phyloP scores from a whole-genome alignment of 2,888 invertebrate genomes.

The Noctua pronuba region DNA sequence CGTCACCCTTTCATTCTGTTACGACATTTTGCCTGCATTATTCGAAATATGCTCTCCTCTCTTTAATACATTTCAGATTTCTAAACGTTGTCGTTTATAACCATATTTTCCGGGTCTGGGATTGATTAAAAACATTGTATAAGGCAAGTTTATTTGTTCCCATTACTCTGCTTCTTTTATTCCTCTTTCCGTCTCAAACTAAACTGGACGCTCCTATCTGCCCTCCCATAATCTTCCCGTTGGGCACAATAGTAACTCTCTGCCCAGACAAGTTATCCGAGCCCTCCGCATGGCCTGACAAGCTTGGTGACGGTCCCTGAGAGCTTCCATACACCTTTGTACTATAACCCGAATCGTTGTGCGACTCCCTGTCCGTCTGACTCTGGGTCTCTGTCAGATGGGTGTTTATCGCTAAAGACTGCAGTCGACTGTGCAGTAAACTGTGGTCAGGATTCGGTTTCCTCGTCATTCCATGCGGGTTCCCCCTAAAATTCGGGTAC shows the following conservation, averaged over 20 bases:
- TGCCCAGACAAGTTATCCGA: conserved; percentile 85
- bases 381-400: conserved; percentile 87
- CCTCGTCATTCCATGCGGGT: conserved; percentile 76
- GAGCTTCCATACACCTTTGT: conserved; percentile 95
- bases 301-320: conserved; percentile 94
- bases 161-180: background rate
- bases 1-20: background rate
- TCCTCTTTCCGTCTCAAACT: conserved; percentile 82
- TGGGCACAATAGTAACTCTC: conserved; percentile 79
- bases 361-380: conserved; percentile 92
- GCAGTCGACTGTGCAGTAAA: conserved; percentile 85
- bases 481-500: conserved; percentile 77
- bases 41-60: background rate
- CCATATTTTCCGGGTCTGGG: background rate
- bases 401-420: conserved; percentile 88
- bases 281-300: conserved; percentile 90
- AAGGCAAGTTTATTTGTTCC: conserved; percentile 41
- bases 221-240: conserved; percentile 77
- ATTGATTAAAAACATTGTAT: background rate
- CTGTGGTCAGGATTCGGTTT: conserved; percentile 85
- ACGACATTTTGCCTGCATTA: background rate
- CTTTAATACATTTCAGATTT: background rate
- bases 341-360: conserved; percentile 96
- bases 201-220: conserved; percentile 92
- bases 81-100: background rate